Percentiles rank a stretch among this genome's conserved stretches.
phyloP scores from a whole-genome alignment of 2,797 vertebrate genomes.

The Spinibarbus caldwelli region DNA sequence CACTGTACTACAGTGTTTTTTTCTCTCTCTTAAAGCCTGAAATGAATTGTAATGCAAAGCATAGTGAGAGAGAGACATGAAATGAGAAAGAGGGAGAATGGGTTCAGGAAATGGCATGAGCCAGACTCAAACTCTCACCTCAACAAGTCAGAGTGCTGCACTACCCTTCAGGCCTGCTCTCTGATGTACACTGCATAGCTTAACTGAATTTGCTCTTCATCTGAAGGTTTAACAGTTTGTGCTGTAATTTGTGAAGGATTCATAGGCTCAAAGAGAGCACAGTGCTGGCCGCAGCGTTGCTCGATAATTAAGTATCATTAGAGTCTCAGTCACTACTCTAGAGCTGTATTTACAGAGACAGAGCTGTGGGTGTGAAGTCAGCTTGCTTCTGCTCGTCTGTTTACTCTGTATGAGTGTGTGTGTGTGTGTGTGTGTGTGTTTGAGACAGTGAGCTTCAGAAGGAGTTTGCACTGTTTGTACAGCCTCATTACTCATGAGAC shows the following conservation, averaged over 20 bases:
- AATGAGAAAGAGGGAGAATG: background rate
- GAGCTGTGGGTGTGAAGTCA: conserved; percentile 21
- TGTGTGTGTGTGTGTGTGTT: conserved; percentile 24
- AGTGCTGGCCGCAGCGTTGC: conserved; percentile 15
- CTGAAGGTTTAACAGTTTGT: conserved; percentile 23
- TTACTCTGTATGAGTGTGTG: conserved; percentile 20
- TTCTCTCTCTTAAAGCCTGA: background rate
- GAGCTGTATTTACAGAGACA: conserved; percentile 53
- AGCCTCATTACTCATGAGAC: conserved; percentile 16
- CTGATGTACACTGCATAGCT: conserved; percentile 13
- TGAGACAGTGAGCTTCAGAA: conserved; percentile 18
- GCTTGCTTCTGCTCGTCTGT: conserved; percentile 43
- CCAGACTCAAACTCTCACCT: background rate
- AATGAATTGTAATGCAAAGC: background rate
- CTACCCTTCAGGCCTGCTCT: background rate
- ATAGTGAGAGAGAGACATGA: background rate
- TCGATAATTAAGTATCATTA: conserved; percentile 58
- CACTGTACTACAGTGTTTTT: background rate
- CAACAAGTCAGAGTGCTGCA: background rate
- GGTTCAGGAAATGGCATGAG: background rate
- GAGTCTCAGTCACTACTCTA: conserved; percentile 46
- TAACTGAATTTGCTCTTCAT: conserved; percentile 36
- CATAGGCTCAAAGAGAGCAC: conserved; percentile 34
- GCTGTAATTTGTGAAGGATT: conserved; percentile 13
- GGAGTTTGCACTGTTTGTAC: conserved; percentile 37